Evolutionary conservation across 1,140 invertebrate genomes (phyloP), one percentile per base, ranked within the genome.

Genomic region (Conus betulinus): DNA sequence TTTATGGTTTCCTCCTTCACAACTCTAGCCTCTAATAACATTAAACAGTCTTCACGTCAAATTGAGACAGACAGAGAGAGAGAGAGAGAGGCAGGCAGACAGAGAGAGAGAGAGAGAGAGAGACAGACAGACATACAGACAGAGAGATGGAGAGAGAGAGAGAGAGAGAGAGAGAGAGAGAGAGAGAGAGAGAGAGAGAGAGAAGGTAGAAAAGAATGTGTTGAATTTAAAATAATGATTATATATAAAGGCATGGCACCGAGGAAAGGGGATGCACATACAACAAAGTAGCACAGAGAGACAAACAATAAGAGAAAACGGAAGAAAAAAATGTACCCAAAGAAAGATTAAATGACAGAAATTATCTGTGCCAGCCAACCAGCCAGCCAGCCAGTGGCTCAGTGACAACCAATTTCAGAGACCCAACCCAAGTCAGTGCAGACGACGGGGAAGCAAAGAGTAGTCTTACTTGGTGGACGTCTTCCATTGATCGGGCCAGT

Each of bases 401-500:
- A 11, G 6, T 6, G 25, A 39, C 15, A 81, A 15, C n/a, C 20
- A 51, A 55, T 83, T 55, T 15, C 82, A 83, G 82, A 53, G 11
- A 53, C 82, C 52, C 20, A n/a, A 13, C 67, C 15, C 67, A 11
- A 83, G 11, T 23, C n/a, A 83, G 5, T 83, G 6, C 15, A 23
- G 17, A 6, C 67, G 23, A 71, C 6, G 67, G 7, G 67, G 13
- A 7, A 1, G 20, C 67, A 23, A 81, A 81, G 79, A 53, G 79
- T 5, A 81, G 13, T 53, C 13, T 81, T 81, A 81, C 53, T 81
- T 23, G 78, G 79, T 20, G 39, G 79, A 53, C 74, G 27, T 87
- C 85, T 79, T 67, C 27, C 53, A 87, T 87, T 79, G 85, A 87
- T 87, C 52, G 39, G 17, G 2, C 39, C 57, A 85, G 85, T 87